These are phyloP conservation scores for Synanthedon myopaeformis DNA, from an alignment of 2,888 invertebrate genomes.

Conservation along the genomic window DNA sequence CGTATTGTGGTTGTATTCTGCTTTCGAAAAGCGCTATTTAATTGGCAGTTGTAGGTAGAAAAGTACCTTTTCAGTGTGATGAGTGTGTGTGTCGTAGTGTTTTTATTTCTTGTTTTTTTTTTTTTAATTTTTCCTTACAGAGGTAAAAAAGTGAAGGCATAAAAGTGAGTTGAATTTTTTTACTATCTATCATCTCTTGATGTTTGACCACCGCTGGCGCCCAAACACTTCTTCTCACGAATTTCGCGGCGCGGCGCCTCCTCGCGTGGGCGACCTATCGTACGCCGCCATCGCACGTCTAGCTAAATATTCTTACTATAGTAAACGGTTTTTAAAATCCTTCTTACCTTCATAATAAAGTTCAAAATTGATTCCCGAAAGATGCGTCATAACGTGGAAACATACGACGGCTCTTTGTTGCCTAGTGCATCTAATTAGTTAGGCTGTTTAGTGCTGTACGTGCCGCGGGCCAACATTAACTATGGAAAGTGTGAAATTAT, in stretches of 20 bases:
- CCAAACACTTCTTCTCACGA: slow-evolving; percentile 60
- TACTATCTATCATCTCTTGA: neutral
- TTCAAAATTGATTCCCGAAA: slow-evolving; percentile 18
- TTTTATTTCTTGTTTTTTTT: too few species aligned
- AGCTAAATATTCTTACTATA: slow-evolving; percentile 25
- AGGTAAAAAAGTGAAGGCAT: neutral
- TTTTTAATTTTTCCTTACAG: neutral
- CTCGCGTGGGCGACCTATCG: slow-evolving; percentile 63
- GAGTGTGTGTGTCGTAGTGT: too few species aligned
- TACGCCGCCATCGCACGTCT: slow-evolving; percentile 55
- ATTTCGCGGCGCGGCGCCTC: slow-evolving; percentile 60
- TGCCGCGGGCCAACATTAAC: slow-evolving; percentile 47
- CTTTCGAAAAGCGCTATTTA: too few species aligned
- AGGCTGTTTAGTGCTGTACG: slow-evolving; percentile 59
- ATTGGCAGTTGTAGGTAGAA: too few species aligned
- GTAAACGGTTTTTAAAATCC: slow-evolving; percentile 17
- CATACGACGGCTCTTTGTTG: slow-evolving; percentile 50
- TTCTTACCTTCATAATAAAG: slow-evolving; percentile 26
- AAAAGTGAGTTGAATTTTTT: neutral
- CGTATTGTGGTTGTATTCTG: too few species aligned
- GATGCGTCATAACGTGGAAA: slow-evolving; percentile 16
- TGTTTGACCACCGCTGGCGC: slow-evolving; percentile 25
- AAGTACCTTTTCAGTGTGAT: too few species aligned
- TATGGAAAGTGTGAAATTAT: slow-evolving; percentile 50
- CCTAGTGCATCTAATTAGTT: slow-evolving; percentile 67